Conservation (phyloP, 2,888 invertebrate species). For the Dichetophora obliterata region DNA sequence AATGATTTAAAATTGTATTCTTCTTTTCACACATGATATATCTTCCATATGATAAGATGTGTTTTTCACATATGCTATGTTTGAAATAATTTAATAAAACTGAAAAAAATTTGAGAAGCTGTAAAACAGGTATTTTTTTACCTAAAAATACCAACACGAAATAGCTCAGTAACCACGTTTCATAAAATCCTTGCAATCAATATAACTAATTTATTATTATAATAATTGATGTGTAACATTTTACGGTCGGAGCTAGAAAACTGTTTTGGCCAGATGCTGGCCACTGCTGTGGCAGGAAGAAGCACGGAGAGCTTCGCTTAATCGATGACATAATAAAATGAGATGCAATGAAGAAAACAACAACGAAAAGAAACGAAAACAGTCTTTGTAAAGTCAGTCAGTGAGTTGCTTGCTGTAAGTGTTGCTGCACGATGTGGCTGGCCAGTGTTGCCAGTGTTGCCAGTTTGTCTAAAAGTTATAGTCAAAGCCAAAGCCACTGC, state of each 20-base stretch:
- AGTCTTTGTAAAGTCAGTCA: conserved; percentile 23
- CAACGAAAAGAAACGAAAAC: neutral
- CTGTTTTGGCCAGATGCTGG: neutral
- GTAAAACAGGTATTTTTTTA: too few relatives aligned
- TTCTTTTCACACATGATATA: too few relatives aligned
- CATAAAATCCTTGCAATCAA: neutral
- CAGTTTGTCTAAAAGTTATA: conserved; percentile 6
- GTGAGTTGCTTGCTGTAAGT: conserved; percentile 4
- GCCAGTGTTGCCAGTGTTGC: neutral
- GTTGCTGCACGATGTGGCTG: neutral
- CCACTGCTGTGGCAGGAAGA: neutral
- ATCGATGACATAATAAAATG: neutral
- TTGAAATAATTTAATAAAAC: too few relatives aligned
- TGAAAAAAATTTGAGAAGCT: too few relatives aligned
- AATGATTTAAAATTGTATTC: too few relatives aligned
- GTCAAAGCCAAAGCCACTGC: neutral
- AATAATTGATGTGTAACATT: conserved; percentile 10
- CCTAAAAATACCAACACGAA: neutral
- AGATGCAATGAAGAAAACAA: neutral
- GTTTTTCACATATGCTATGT: too few relatives aligned
- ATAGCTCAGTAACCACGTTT: neutral
- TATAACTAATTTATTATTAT: neutral
- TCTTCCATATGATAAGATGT: too few relatives aligned
- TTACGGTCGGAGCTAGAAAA: neutral
- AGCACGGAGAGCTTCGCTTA: neutral